phyloP scores from a whole-genome alignment of 2,888 invertebrate species.

The Ephialtes manifestator region DNA sequence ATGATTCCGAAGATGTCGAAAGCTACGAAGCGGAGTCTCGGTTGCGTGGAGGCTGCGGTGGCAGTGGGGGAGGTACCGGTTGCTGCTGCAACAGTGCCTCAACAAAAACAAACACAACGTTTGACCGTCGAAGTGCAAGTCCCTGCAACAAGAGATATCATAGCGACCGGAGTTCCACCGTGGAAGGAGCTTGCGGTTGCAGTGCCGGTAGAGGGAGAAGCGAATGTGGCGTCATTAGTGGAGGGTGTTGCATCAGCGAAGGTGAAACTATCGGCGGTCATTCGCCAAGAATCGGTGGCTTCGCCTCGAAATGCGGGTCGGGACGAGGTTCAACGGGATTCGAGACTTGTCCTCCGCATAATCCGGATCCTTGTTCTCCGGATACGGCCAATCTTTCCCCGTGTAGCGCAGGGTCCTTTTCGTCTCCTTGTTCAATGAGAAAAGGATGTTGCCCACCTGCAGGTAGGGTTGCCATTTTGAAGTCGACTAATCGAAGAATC shows the following conservation, averaged over 20 bases:
- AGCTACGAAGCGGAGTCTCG: slow-evolving; percentile 71
- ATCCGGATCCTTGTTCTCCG: slow-evolving; percentile 53
- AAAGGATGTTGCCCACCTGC: slow-evolving; percentile 75
- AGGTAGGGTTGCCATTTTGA: slow-evolving; percentile 10
- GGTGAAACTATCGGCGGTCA: background rate
- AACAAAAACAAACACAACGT: background rate
- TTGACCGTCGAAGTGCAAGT: slow-evolving; percentile 8
- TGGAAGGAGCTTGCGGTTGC: slow-evolving; percentile 57
- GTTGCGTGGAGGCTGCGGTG: slow-evolving; percentile 80
- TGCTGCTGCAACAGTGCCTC: slow-evolving; percentile 44
- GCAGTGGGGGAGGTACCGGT: slow-evolving; percentile 61
- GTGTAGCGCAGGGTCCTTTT: slow-evolving; percentile 56
- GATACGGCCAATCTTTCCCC: slow-evolving; percentile 34
- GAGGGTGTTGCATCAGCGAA: slow-evolving; percentile 23
- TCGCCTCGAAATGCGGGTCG: slow-evolving; percentile 48
- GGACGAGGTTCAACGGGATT: slow-evolving; percentile 16
- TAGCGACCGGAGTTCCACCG: slow-evolving; percentile 39
- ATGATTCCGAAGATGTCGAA: slow-evolving; percentile 50
- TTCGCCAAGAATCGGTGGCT: slow-evolving; percentile 37
- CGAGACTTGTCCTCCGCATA: slow-evolving; percentile 66
- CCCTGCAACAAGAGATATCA: slow-evolving; percentile 23
- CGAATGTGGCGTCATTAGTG: slow-evolving; percentile 19
- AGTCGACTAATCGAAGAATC: too few relatives aligned
- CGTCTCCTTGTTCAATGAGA: slow-evolving; percentile 72
- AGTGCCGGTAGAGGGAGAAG: slow-evolving; percentile 22